Evolutionary conservation across 2,888 invertebrate species (phyloP), one percentile per base, ranked within the genome.

Genomic region (Molanna angustata): DNA sequence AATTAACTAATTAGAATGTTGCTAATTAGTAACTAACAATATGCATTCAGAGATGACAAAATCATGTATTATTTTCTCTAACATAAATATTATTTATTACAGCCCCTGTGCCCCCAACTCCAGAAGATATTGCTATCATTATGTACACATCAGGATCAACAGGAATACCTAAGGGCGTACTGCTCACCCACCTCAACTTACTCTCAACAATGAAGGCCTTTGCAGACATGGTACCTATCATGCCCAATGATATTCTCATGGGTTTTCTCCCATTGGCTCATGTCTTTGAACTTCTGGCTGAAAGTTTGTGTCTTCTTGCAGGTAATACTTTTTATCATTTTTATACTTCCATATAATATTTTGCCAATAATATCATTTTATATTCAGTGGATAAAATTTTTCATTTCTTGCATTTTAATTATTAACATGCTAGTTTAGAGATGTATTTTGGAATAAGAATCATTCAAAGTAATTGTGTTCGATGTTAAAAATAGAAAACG

Each of bases 101-200:
- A 84, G 86, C 79, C 62, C 67, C 72, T 16, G 73, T 76, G 3
- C 78, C 82, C 4, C 91, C 94, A 1, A 70, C 72, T 4, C 72
- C 84, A 4, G 74, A 82, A 11, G 97, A 98, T 70, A 84, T 88
- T 3, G 98, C 98, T 43, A 93, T 99, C 64, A 88, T 99, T 35
- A 99, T 99, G 98, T 99, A 98, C 78, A 99, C 98, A 2, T 95
- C 94, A 62, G 98, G 98, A 4, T 96, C 96, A 1, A 98, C 98
- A 2, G 97, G 96, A 47, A 84, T 88, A 54, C 96, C 96, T 0
- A 96, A 96, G 74, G 96, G 95, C 64, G 90, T 93, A 11, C 67
- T 90, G 16, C 75, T 93, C 22, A 84, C 89, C 2, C 93, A 93
- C 70, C 83, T 82, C 65, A 93, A 93, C 72, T 84, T 91, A 67